These are phyloP conservation scores for Agrotis segetum DNA, from an alignment of 2,888 invertebrate species.

Conservation along the genomic window DNA sequence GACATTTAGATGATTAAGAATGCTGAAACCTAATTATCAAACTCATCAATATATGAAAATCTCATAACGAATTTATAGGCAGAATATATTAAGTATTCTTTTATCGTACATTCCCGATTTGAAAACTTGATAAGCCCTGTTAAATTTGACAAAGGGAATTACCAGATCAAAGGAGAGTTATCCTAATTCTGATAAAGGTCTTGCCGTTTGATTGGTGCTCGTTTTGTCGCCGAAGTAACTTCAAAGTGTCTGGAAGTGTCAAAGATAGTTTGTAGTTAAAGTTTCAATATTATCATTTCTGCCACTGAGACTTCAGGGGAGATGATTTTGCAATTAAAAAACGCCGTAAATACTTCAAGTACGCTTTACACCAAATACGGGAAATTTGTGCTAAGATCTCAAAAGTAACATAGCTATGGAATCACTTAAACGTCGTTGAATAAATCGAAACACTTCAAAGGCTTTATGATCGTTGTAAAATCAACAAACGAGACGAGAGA, in stretches of 20 bases:
- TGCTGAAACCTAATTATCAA: background rate
- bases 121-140: conserved; percentile 57
- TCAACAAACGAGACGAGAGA: too few relatives aligned
- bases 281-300: background rate
- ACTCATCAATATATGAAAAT: conserved; percentile 17
- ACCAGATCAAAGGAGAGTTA: conserved; percentile 50
- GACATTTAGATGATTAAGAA: background rate
- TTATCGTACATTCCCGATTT: conserved; percentile 46
- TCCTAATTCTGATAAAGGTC: conserved; percentile 55
- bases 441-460: too few relatives aligned
- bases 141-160: conserved; percentile 60
- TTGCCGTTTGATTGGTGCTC: conserved; percentile 44
- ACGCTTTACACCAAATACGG: too few relatives aligned
- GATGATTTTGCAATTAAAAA: too few relatives aligned
- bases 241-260: conserved; percentile 5
- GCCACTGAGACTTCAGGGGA: background rate
- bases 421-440: too few relatives aligned
- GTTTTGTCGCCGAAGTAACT: conserved; percentile 35
- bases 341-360: too few relatives aligned
- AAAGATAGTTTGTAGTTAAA: background rate
- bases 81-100: conserved; percentile 54
- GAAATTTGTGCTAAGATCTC: too few relatives aligned
- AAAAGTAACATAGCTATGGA: too few relatives aligned
- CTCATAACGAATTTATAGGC: conserved; percentile 27
- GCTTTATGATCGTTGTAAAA: too few relatives aligned